Base-by-base conservation (phyloP, 2,888 invertebrate species). In the Caenorhabditis angaria region DNA sequence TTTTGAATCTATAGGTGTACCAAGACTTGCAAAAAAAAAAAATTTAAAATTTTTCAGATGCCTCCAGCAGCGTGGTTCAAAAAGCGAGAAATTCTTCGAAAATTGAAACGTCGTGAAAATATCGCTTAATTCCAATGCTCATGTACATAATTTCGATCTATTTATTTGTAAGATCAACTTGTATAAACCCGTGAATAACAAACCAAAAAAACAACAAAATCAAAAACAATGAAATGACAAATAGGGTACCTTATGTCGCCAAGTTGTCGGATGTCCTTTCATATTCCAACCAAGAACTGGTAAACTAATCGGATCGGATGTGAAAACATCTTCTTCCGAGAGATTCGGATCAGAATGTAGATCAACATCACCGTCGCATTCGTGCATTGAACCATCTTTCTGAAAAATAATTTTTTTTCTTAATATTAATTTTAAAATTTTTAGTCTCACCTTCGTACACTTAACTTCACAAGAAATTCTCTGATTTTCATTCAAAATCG, bases 231-330 rank as follows among this genome's bases (percentile, higher is more conserved):
- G 76, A 61, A 86, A 84, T 2, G 82, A 65, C 50, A 86, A 76
- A 73, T 78, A 86, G 10, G 86, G 80, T 69, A 86, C 78, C 72
- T 76, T 73, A 55, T 85, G 83, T n/a, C 80, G 64, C 86, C 86
- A 86, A 14, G 73, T 62, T 0, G 81, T 67, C 10, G 86, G 86
- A 68, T 85, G 85, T 41, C 83, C 82, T 10, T 76, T 63, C 86
- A 86, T 86, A 59, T 82, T 77, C 86, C 86, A 86, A 22, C 86
- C 86, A 10, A 86, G 77, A 6, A 85, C 74, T 20, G 79, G 78
- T 47, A 86, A 72, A 14, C 65, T 57, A 20, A 56, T 61, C 14
- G 77, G 75, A 54, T 80, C 77, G 12, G 80, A 70, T 14, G 81
- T 74, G 75, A 78, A 82, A 14, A 73, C 77, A n/a, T 75, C 70